Evolutionary conservation across 2,797 vertebrate genomes (phyloP), one percentile per base, ranked within the genome.

Genomic region (Microhierax caerulescens): DNA sequence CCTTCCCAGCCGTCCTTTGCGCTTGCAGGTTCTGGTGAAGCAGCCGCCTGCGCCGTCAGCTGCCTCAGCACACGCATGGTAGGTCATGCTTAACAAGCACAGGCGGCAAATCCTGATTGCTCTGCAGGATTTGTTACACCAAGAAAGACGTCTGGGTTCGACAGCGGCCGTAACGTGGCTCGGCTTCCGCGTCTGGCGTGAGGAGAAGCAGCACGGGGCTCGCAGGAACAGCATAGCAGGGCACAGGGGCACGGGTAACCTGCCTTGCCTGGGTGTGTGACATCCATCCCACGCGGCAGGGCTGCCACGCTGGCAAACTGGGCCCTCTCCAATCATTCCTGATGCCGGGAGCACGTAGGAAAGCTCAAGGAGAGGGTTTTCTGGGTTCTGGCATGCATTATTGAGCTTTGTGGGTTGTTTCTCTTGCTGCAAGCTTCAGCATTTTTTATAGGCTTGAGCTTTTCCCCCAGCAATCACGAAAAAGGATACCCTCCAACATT

Each of bases 101-200:
- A 47, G 41, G 43, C 9, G 2, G 67, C 60, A 59, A 65, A 74
- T 78, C 74, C 61, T 8, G 28, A 14, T 5, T 7, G 25, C 30
- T 91, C 39, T 15, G 25, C 13, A 37, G 65, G 70, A 14, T 80
- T 23, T 73, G 50, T 37, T 80, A 56, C 43, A 20, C 20, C 21
- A n/a, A 34, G 23, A 22, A 53, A 37, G 34, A 8, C n/a, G 32
- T 45, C 20, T 23, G 59, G 34, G 43, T 63, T 59, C 15, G 32
- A 15, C 30, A 48, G 23, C 1, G 2, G 37, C n/a, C 0, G 0
- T 51, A 47, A 10, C 1, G 2, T 1, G 2, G 30, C 43, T 24
- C 5, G 0, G 30, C 50, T 51, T 47, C 34, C 1, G 2, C 22
- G 1, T 12, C 21, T 8, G 20, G 39, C 5, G 5, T 30, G 18